These are phyloP conservation scores for Uria aalge DNA, from an alignment of 2,113 vertebrate species.

Conservation along the genomic window DNA sequence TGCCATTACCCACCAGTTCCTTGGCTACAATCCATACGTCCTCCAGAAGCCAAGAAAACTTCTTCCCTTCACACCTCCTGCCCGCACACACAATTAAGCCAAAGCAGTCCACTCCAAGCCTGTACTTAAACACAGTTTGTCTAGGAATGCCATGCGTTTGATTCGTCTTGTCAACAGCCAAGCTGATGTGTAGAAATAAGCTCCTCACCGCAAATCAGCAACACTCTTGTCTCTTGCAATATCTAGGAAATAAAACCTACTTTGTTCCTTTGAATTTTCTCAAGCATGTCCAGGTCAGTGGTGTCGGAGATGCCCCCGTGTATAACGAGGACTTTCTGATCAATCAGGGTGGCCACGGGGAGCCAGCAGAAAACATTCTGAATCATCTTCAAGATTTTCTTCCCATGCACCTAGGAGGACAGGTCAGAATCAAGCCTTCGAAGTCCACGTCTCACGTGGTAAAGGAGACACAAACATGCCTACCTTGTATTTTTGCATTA, in stretches of 20 bases:
- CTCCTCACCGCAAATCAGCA: neutral
- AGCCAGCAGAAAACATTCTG: slow-evolving; percentile 93
- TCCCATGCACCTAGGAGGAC: slow-evolving; percentile 81
- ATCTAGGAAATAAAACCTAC: slow-evolving; percentile 66
- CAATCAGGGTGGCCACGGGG: slow-evolving; percentile 87
- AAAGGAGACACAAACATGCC: neutral
- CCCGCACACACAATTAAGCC: neutral
- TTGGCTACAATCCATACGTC: rapidly evolving
- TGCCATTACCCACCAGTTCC: neutral
- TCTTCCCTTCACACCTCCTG: neutral
- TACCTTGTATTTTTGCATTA: slow-evolving; percentile 91
- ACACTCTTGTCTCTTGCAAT: neutral
- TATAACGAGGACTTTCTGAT: slow-evolving; percentile 87
- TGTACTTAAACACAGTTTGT: neutral
- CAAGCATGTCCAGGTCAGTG: slow-evolving; percentile 83
- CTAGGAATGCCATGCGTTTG: neutral
- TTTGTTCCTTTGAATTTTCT: slow-evolving; percentile 83
- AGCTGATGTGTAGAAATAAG: neutral
- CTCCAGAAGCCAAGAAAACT: neutral
- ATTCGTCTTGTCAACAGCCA: neutral
- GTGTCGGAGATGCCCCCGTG: slow-evolving; percentile 89
- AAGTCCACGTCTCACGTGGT: rapidly evolving
- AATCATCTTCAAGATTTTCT: slow-evolving; percentile 85
- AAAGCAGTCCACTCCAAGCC: neutral
- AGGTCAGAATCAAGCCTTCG: neutral